Percentiles rank a stretch among this genome's conserved stretches.
These are phyloP conservation scores for Notolabrus celidotus DNA, from an alignment of 2,797 vertebrate species.

Conservation along the genomic window DNA sequence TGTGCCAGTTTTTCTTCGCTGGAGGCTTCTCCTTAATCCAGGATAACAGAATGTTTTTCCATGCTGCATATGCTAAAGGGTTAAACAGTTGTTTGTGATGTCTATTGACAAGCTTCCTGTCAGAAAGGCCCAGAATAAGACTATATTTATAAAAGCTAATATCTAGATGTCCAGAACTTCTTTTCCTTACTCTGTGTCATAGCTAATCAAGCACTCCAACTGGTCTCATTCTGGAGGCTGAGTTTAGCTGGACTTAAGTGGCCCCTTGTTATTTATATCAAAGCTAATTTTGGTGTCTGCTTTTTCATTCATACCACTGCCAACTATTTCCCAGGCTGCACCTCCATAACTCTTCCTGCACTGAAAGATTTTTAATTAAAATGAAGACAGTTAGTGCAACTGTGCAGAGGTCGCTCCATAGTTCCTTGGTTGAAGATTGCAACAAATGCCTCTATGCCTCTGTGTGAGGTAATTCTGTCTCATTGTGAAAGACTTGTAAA, in stretches of 20 bases:
- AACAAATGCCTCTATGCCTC: conserved; percentile 40
- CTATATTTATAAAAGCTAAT: background rate
- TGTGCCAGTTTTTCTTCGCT: no score
- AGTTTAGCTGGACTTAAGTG: conserved; percentile 73
- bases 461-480: conserved; percentile 70
- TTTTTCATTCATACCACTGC: conserved; percentile 76
- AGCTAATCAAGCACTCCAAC: conserved; percentile 23
- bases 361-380: conserved; percentile 87
- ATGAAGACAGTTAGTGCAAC: conserved; percentile 78
- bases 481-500: conserved; percentile 61
- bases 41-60: no score
- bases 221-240: conserved; percentile 45
- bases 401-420: conserved; percentile 72
- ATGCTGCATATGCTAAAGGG: no score
- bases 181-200: conserved; percentile 17
- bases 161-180: background rate
- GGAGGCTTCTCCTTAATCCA: no score
- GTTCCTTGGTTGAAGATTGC: conserved; percentile 62
- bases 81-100: no score
- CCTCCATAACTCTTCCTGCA: conserved; percentile 78
- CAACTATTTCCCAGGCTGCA: conserved; percentile 74
- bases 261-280: conserved; percentile 74
- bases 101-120: no score
- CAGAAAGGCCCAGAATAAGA: no score
- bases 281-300: conserved; percentile 64